Base-by-base conservation (phyloP, 2,797 vertebrate genomes). In the Cyclura pinguis region DNA sequence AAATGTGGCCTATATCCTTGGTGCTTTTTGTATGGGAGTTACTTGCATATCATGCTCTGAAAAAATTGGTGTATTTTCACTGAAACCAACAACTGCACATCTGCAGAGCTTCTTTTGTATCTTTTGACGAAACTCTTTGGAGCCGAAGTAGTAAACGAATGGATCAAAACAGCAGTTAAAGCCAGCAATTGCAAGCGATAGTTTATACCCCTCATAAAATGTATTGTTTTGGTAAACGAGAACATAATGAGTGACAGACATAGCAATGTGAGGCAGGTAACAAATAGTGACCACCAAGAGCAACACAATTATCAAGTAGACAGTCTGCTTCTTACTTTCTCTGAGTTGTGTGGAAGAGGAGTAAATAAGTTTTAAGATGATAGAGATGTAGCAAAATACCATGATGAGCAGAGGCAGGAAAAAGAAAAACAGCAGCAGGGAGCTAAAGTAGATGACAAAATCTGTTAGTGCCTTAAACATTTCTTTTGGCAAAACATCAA, bases 61-160 rank as follows among this genome's bases (percentile, higher is more conserved):
- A 67, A 91, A 88, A 47, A 86, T 84, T 1, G 50, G 72, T 16
- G 62, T 89, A 38, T 86, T 91, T 88, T 90, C 92, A 90, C 88
- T 91, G 14, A 78, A 76, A 22, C 62, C 76, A 24, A 87, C 78
- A 82, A 84, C 85, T 84, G 93, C 74, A 89, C 89, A 95, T 88
- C 87, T 92, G 76, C 85, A 94, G 35, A 96, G 84, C 52, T 95
- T 93, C 69, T 73, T 86, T 85, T 94, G 67, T 80, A 92, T 59
- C 84, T 95, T 95, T 88, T 80, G 83, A 14, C 92, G 92, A 90
- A 97, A 97, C 55, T 94, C 90, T 83, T 95, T 93, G 9, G 94
- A 96, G 38, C 93, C 96, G 84, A 94, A 94, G 74, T 93, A 97
- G 94, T 95, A 97, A 91, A 96, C 87, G 80, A 96, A 0, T 0